A percentile compares a stretch with the other conserved stretches of the same genome.
Conservation (phyloP, 2,888 invertebrate species). For the Syritta pipiens region DNA sequence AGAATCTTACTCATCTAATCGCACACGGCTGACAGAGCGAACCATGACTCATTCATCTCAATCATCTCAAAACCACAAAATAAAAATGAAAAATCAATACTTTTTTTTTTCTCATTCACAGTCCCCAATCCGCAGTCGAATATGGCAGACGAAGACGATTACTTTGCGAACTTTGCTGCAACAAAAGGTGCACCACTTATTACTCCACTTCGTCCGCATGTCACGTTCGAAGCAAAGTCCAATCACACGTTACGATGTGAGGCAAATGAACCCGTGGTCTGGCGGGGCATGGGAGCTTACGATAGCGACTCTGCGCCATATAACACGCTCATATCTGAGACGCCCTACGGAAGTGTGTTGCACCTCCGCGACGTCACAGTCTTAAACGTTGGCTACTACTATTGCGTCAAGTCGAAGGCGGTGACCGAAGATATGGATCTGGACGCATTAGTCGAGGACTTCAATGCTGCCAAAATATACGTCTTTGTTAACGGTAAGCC, state of each 20-base stretch:
- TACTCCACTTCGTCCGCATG: slow-evolving; percentile 75
- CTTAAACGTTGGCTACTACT: slow-evolving; percentile 81
- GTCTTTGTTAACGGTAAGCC: slow-evolving; percentile 81
- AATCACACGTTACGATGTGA: slow-evolving; percentile 80
- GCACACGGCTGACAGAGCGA: neutral
- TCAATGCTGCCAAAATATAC: slow-evolving; percentile 80
- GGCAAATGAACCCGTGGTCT: slow-evolving; percentile 78
- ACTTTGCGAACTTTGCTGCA: slow-evolving; percentile 73
- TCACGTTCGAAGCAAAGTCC: slow-evolving; percentile 74
- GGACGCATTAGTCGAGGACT: slow-evolving; percentile 75
- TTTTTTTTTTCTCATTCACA: slow-evolving; percentile 58
- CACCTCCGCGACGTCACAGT: slow-evolving; percentile 79
- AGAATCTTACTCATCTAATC: slow-evolving; percentile 21
- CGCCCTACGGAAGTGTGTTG: slow-evolving; percentile 79
- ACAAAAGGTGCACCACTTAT: slow-evolving; percentile 76
- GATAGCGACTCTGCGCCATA: no score
- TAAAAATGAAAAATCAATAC: slow-evolving; percentile 14
- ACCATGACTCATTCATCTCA: slow-evolving; percentile 2
- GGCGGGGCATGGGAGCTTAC: no score
- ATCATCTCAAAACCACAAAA: slow-evolving; percentile 29
- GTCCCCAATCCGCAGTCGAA: slow-evolving; percentile 73
- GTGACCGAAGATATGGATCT: slow-evolving; percentile 73
- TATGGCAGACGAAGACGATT: slow-evolving; percentile 70
- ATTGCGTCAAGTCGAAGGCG: slow-evolving; percentile 80
- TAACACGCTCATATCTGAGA: slow-evolving; percentile 70